phyloP scores from a whole-genome alignment of 2,797 vertebrate genomes.

The Molossus molossus region DNA sequence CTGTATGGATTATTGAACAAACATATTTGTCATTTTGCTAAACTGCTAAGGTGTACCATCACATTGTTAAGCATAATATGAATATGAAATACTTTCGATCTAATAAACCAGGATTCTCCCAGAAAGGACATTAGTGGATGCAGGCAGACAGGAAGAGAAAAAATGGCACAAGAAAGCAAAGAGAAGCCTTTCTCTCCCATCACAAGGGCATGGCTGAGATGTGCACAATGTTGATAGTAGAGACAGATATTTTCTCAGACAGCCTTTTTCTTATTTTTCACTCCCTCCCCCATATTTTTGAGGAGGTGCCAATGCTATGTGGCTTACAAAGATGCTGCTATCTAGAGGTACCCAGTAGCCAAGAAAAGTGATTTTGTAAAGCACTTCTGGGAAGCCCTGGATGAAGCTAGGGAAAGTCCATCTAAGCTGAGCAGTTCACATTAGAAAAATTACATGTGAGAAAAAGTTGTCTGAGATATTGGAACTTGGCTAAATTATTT shows the following conservation, averaged over 20 bases:
- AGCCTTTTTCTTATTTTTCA: neutral
- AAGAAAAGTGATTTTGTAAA: slow-evolving; percentile 67
- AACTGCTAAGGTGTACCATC: slow-evolving; percentile 46
- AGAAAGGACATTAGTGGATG: slow-evolving; percentile 53
- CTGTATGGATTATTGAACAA: slow-evolving; percentile 74
- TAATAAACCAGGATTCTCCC: slow-evolving; percentile 49
- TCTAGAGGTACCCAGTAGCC: neutral
- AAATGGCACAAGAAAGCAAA: slow-evolving; percentile 29
- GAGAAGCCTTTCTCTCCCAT: neutral
- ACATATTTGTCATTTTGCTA: slow-evolving; percentile 60
- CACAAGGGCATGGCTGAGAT: neutral
- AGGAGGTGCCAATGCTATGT: neutral
- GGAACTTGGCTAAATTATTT: slow-evolving; percentile 61
- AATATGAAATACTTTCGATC: slow-evolving; percentile 34
- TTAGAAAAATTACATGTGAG: slow-evolving; percentile 32
- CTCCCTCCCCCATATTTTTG: neutral
- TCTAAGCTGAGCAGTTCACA: slow-evolving; percentile 23
- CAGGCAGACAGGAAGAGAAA: slow-evolving; percentile 26
- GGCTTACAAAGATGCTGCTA: slow-evolving; percentile 48
- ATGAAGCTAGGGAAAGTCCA: neutral
- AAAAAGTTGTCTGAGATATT: slow-evolving; percentile 60
- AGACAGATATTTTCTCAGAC: slow-evolving; percentile 47
- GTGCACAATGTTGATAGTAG: slow-evolving; percentile 5
- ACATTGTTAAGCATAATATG: slow-evolving; percentile 11
- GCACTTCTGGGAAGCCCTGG: slow-evolving; percentile 34